A percentile compares a stretch with the other conserved stretches of the same genome.
Evolutionary conservation across 2,113 vertebrate genomes (phyloP).

Genomic region (Galeopterus variegatus): DNA sequence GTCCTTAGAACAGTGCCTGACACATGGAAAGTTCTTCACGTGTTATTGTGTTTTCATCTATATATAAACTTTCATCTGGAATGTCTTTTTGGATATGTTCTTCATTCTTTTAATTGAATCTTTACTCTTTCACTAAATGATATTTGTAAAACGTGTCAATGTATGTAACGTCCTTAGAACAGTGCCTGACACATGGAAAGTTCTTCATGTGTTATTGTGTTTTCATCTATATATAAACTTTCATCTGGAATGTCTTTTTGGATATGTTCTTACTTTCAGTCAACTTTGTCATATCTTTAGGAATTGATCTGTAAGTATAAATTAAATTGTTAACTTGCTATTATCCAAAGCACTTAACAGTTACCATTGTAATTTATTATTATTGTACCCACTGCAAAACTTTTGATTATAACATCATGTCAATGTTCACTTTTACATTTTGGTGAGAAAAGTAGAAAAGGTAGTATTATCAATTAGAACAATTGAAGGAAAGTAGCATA

Average conservation of each 20-base stretch:
- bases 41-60: not conserved
- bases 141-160: not conserved
- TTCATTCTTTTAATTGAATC: not conserved
- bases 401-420: constrained; percentile 36
- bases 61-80: not conserved
- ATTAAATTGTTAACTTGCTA: not conserved
- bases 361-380: not conserved
- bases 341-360: not conserved
- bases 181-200: not conserved
- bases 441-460: constrained; percentile 13
- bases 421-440: not conserved
- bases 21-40: not conserved
- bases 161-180: not conserved
- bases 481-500: not conserved
- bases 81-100: not conserved
- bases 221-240: not conserved
- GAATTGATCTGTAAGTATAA: not conserved
- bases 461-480: not conserved
- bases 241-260: not conserved
- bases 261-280: not conserved
- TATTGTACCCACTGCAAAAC: not conserved
- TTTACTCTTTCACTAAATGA: not conserved
- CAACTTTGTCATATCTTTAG: not conserved
- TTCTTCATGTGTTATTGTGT: not conserved
- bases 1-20: not conserved